phyloP scores from a whole-genome alignment of 2,888 invertebrate genomes.

The Chloroclystis v-ata region DNA sequence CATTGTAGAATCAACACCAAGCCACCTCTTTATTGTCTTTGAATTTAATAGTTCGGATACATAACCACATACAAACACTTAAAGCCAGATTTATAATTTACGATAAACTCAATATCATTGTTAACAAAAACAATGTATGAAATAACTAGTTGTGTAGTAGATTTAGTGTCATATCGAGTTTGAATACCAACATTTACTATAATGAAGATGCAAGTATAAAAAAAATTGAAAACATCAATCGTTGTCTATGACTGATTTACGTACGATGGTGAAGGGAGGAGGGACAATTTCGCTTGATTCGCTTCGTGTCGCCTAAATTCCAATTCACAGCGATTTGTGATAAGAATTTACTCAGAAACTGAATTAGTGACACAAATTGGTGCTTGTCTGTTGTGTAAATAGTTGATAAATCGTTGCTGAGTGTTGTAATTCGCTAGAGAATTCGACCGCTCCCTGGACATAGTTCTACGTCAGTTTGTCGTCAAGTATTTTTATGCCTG shows the following conservation, averaged over 20 bases:
- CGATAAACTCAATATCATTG: too few species aligned
- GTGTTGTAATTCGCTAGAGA: constrained; percentile 47
- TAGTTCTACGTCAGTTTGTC: constrained; percentile 64
- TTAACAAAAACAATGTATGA: too few species aligned
- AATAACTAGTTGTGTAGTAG: too few species aligned
- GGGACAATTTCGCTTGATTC: constrained; percentile 53
- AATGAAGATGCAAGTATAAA: too few species aligned
- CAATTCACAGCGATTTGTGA: constrained; percentile 61
- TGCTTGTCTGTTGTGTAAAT: constrained; percentile 49
- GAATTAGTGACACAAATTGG: constrained; percentile 55
- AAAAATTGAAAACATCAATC: constrained; percentile 17
- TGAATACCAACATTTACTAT: too few species aligned
- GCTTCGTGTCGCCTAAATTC: constrained; percentile 72
- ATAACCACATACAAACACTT: too few species aligned
- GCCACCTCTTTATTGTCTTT: too few species aligned
- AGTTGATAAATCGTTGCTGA: constrained; percentile 39
- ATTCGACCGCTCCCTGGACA: constrained; percentile 74
- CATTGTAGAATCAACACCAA: too few species aligned
- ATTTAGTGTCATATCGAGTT: too few species aligned
- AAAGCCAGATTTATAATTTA: too few species aligned
- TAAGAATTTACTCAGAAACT: constrained; percentile 52
- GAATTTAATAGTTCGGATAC: too few species aligned
- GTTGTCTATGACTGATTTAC: constrained; percentile 64
- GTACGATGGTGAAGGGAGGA: constrained; percentile 52
- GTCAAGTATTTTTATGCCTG: constrained; percentile 71